These are phyloP conservation scores for Auanema sp. DNA, from an alignment of 2,888 invertebrate species.

Conservation along the genomic window DNA sequence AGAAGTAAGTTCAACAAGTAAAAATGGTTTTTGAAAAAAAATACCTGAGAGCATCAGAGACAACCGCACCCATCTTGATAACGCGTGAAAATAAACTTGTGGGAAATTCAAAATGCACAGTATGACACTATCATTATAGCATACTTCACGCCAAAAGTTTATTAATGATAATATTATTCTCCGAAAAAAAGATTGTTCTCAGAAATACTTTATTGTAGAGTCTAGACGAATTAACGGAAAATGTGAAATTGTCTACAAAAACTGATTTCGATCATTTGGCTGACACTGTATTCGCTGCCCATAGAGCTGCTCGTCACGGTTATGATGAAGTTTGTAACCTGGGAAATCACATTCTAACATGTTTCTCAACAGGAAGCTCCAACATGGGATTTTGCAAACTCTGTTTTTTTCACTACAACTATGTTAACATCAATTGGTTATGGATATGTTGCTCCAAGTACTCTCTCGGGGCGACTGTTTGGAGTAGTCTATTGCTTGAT, in stretches of 20 bases:
- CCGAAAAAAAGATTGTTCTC: no score
- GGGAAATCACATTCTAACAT: background rate
- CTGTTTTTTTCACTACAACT: slow-evolving; percentile 51
- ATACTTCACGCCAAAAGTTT: no score
- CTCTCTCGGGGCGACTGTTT: slow-evolving; percentile 77
- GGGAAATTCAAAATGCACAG: no score
- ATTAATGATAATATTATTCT: no score
- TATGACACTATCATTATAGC: no score
- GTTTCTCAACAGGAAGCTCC: slow-evolving; percentile 38
- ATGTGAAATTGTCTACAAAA: slow-evolving; percentile 37
- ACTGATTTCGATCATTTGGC: slow-evolving; percentile 51
- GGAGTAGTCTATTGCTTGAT: slow-evolving; percentile 83
- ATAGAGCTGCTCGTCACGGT: slow-evolving; percentile 56
- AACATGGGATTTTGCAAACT: slow-evolving; percentile 47
- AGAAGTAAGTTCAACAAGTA: no score
- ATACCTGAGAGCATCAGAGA: no score
- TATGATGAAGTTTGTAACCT: slow-evolving; percentile 47
- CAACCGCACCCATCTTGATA: no score
- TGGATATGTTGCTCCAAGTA: slow-evolving; percentile 59
- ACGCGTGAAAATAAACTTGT: no score
- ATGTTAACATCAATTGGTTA: slow-evolving; percentile 56
- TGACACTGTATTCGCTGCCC: slow-evolving; percentile 57
- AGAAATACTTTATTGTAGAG: slow-evolving; percentile 15
- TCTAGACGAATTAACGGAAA: slow-evolving; percentile 32
- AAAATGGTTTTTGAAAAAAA: no score